Evolutionary conservation across 2,888 invertebrate genomes (phyloP).

Genomic region (Calameuta pallipes): DNA sequence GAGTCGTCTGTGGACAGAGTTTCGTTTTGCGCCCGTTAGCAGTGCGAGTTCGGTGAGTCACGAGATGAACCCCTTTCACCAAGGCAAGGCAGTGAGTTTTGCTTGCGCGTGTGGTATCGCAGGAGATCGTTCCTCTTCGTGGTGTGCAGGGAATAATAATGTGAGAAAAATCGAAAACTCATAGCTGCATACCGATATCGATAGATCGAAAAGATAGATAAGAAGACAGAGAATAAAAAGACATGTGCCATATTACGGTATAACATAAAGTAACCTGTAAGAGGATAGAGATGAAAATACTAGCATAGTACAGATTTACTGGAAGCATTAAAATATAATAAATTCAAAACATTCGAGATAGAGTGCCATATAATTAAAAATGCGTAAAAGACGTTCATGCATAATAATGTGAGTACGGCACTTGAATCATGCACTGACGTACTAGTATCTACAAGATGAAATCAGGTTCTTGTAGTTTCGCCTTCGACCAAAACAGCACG

Average conservation of each 20-base stretch:
- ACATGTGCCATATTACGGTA: background rate
- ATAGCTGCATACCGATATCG: slow-evolving; percentile 54
- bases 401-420: background rate
- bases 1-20: slow-evolving; percentile 77
- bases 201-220: slow-evolving; percentile 48
- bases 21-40: slow-evolving; percentile 26
- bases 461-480: background rate
- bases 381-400: background rate
- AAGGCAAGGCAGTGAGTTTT: slow-evolving; percentile 37
- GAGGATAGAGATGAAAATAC: background rate
- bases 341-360: background rate
- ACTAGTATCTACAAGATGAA: background rate
- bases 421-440: background rate
- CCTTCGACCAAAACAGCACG: background rate
- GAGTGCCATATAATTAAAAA: background rate
- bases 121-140: slow-evolving; percentile 12
- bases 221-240: background rate
- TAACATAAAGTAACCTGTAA: background rate
- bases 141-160: slow-evolving; percentile 17
- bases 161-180: slow-evolving; percentile 27
- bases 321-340: background rate
- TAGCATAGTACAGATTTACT: background rate
- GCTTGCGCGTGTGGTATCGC: slow-evolving; percentile 13
- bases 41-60: slow-evolving; percentile 1
- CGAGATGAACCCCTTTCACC: slow-evolving; percentile 48